phyloP scores from a whole-genome alignment of 2,797 vertebrate genomes.

The Sciurus carolinensis region DNA sequence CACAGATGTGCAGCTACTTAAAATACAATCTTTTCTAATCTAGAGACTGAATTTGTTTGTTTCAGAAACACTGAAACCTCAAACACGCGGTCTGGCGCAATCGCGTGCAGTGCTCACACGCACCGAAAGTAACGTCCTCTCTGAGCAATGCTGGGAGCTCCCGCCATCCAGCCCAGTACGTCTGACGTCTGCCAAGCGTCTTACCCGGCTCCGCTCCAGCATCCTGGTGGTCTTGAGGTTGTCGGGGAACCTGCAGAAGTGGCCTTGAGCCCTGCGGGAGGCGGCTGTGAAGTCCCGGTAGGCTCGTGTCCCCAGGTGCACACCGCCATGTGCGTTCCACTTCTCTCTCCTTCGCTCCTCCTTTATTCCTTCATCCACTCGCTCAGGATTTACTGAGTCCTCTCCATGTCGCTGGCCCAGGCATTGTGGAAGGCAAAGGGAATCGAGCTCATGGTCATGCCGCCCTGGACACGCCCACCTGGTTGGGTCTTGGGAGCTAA shows the following conservation, averaged over 20 bases:
- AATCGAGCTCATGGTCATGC: not conserved
- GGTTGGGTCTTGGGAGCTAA: too few species aligned
- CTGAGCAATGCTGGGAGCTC: not conserved
- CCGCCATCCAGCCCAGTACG: not conserved
- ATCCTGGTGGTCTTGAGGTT: not conserved
- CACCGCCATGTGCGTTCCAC: not conserved
- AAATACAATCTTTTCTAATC: constrained; percentile 37
- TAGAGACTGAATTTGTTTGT: not conserved
- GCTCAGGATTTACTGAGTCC: not conserved
- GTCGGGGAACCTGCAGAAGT: not conserved
- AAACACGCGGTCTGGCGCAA: not conserved
- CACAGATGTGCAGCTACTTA: not conserved
- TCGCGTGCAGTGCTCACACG: not conserved
- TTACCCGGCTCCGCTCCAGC: not conserved
- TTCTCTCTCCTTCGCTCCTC: not conserved
- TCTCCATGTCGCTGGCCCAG: not conserved
- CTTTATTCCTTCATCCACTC: not conserved
- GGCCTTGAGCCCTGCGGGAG: not conserved
- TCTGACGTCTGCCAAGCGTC: not conserved
- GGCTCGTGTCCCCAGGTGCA: not conserved
- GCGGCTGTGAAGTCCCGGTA: too few species aligned
- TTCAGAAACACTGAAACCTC: not conserved
- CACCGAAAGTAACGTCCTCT: not conserved
- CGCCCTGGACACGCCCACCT: too few species aligned
- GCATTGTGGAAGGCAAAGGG: not conserved